phyloP scores from a whole-genome alignment of 2,888 invertebrate species.

The Thelaira solivaga region DNA sequence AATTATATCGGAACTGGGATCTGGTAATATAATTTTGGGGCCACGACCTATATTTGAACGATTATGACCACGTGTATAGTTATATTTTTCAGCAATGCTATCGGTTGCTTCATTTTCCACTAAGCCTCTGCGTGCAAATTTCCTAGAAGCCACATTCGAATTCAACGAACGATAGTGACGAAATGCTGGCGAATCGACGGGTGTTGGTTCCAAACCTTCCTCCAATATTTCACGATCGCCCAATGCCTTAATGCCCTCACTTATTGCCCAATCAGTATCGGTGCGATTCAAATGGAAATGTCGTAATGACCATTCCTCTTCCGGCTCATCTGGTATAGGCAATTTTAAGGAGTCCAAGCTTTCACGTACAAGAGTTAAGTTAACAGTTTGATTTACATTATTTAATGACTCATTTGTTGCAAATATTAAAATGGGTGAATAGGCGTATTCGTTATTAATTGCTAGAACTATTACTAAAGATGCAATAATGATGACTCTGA shows the following conservation, averaged over 20 bases:
- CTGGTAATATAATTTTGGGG: constrained; percentile 70
- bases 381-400: constrained; percentile 22
- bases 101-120: constrained; percentile 84
- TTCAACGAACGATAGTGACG: constrained; percentile 85
- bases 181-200: constrained; percentile 81
- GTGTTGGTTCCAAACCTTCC: constrained; percentile 75
- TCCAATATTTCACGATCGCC: constrained; percentile 80
- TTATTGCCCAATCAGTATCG: constrained; percentile 77
- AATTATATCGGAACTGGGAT: constrained; percentile 69
- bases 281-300: constrained; percentile 57
- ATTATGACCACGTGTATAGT: constrained; percentile 71
- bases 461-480: constrained; percentile 67
- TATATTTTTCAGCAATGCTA: constrained; percentile 79
- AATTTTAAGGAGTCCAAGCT: constrained; percentile 58
- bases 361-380: constrained; percentile 57
- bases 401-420: constrained; percentile 57
- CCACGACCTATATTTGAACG: constrained; percentile 76
- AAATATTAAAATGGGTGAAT: constrained; percentile 49
- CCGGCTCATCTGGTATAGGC: constrained; percentile 69
- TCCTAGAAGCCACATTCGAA: constrained; percentile 80
- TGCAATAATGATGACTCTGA: constrained; percentile 69
- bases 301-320: constrained; percentile 67
- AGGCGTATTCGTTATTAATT: constrained; percentile 44
- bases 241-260: constrained; percentile 80
- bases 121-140: constrained; percentile 82